phyloP scores from a whole-genome alignment of 2,797 vertebrate genomes.

The Chromobotia macracanthus region DNA sequence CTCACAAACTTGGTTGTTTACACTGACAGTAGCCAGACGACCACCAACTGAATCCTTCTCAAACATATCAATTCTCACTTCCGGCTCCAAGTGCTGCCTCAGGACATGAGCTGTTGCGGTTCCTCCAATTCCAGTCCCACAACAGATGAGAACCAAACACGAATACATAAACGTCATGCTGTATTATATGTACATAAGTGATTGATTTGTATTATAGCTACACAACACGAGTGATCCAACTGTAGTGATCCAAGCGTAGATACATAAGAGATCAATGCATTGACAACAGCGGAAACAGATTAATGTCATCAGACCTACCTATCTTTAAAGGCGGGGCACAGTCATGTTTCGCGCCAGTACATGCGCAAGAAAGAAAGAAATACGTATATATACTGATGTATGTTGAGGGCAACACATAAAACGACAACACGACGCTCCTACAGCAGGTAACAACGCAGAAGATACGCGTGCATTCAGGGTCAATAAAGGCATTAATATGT shows the following conservation, averaged over 20 bases:
- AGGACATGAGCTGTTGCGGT: conserved; percentile 90
- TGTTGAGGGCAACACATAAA: neutral
- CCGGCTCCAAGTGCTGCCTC: conserved; percentile 93
- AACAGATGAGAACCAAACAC: conserved; percentile 80
- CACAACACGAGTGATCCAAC: neutral
- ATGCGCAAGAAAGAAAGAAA: neutral
- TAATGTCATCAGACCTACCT: conserved; percentile 62
- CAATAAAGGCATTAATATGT: too few relatives aligned
- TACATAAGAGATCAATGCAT: neutral
- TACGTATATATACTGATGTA: neutral
- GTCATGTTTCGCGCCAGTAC: conserved; percentile 68
- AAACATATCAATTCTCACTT: conserved; percentile 91
- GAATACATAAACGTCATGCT: neutral
- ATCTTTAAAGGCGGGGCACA: conserved; percentile 79
- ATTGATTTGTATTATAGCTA: neutral
- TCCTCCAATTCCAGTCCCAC: conserved; percentile 92
- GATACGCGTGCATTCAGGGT: neutral
- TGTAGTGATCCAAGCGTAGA: neutral
- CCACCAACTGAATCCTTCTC: conserved; percentile 88
- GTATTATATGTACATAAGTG: neutral
- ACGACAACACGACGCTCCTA: neutral
- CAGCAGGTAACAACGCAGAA: too few relatives aligned
- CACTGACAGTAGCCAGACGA: conserved; percentile 89
- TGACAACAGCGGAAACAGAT: neutral
- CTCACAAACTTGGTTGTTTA: conserved; percentile 93